These are phyloP conservation scores for Sphinx pinastri DNA, from an alignment of 2,888 invertebrate species.

Conservation along the genomic window DNA sequence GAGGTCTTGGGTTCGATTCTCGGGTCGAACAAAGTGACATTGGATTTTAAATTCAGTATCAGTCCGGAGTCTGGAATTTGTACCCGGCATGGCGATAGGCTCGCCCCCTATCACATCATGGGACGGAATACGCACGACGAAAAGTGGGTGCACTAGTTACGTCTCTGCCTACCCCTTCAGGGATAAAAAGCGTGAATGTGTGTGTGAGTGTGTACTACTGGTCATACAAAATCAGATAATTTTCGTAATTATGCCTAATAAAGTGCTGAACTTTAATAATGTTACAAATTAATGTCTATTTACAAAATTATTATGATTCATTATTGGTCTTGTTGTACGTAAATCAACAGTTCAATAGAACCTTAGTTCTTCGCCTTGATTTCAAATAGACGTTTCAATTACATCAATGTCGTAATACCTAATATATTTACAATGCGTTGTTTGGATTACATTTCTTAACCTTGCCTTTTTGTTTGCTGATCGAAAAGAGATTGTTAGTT, in stretches of 20 bases:
- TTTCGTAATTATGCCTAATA: background rate
- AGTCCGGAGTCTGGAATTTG: too few relatives aligned
- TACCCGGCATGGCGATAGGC: too few relatives aligned
- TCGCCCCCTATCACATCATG: too few relatives aligned
- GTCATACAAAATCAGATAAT: background rate
- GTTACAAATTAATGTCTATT: background rate
- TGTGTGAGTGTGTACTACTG: background rate
- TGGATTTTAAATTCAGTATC: too few relatives aligned
- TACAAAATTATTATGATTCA: slow-evolving; percentile 14
- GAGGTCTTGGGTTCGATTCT: too few relatives aligned
- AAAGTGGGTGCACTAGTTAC: too few relatives aligned
- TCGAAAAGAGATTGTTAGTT: background rate
- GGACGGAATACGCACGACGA: too few relatives aligned
- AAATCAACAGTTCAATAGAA: slow-evolving; percentile 13
- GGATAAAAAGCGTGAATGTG: too few relatives aligned
- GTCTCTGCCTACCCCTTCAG: too few relatives aligned
- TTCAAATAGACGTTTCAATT: slow-evolving; percentile 34
- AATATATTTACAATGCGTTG: slow-evolving; percentile 21
- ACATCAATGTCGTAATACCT: slow-evolving; percentile 26
- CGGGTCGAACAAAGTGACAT: too few relatives aligned
- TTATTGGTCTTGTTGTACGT: slow-evolving; percentile 16
- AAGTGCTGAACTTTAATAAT: slow-evolving; percentile 1
- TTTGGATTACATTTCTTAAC: slow-evolving; percentile 24
- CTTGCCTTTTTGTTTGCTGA: slow-evolving; percentile 25
- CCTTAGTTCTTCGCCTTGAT: background rate